phyloP scores from a whole-genome alignment of 1,140 invertebrate species.

The Trichogramma pretiosum region DNA sequence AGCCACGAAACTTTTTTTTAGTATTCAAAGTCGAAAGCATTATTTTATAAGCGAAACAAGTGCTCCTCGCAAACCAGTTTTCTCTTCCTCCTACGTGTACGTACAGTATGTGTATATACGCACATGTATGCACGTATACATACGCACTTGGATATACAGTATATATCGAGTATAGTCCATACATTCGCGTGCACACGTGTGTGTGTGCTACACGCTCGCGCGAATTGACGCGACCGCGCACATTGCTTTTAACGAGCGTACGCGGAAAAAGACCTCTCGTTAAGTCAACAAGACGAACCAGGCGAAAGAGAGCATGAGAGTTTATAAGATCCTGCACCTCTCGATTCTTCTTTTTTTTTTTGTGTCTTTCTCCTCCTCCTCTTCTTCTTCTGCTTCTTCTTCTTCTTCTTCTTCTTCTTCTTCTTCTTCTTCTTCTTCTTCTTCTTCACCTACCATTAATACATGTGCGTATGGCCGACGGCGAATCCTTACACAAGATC shows the following conservation, averaged over 20 bases:
- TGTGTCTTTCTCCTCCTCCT: neutral
- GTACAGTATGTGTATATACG: no score
- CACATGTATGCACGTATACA: no score
- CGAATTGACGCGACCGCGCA: conserved; percentile 12
- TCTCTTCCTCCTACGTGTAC: neutral
- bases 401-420: neutral
- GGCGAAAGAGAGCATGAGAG: neutral
- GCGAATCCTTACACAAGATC: no score
- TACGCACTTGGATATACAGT: no score
- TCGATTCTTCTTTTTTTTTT: neutral
- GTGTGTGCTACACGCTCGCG: neutral
- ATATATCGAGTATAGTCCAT: neutral
- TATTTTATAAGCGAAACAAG: no score
- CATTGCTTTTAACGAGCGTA: conserved; percentile 19
- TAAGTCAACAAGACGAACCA: conserved; percentile 18
- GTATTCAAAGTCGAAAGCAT: no score
- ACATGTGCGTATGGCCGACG: no score
- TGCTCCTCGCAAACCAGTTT: conserved; percentile 13
- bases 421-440: no score
- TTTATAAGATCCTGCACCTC: conserved; percentile 6
- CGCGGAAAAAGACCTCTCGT: conserved; percentile 20
- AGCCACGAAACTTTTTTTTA: no score
- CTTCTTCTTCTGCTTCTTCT: neutral
- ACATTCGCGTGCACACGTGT: neutral
- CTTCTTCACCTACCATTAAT: no score